Evolutionary conservation across 2,888 invertebrate species (phyloP).

Genomic region (Callyntrura guangdongensis): DNA sequence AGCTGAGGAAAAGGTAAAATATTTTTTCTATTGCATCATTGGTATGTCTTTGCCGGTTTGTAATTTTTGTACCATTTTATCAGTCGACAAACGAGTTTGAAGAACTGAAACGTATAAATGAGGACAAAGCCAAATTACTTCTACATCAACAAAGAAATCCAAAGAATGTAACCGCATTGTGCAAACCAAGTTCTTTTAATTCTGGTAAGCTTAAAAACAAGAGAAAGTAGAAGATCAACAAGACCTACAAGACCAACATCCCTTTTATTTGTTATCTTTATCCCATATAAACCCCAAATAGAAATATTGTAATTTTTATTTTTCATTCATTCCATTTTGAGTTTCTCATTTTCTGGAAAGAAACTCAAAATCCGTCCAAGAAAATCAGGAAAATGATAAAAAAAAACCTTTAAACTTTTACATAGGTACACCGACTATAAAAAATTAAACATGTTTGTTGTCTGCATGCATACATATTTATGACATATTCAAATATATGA

Average conservation of each 20-base stretch:
- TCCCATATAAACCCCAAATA: neutral
- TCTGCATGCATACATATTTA: neutral
- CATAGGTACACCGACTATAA: neutral
- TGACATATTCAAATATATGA: neutral
- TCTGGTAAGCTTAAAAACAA: slow-evolving; percentile 29
- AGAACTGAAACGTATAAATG: neutral
- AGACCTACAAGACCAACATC: neutral
- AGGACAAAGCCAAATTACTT: neutral
- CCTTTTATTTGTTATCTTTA: neutral
- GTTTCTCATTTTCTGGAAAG: slow-evolving; percentile 56
- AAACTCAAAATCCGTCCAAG: neutral
- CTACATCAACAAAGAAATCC: neutral
- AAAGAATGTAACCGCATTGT: neutral
- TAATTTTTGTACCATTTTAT: neutral
- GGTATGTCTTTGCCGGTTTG: neutral
- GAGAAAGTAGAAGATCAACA: neutral
- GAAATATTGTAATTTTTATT: neutral
- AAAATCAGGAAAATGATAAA: slow-evolving; percentile 23
- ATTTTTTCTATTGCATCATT: neutral
- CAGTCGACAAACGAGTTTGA: neutral
- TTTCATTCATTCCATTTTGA: slow-evolving; percentile 39
- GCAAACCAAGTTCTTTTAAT: neutral
- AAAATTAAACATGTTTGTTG: neutral
- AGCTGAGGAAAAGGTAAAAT: no score
- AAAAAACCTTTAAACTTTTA: neutral